Conservation (phyloP, 2,888 invertebrate genomes). For the Andrena camellia region DNA sequence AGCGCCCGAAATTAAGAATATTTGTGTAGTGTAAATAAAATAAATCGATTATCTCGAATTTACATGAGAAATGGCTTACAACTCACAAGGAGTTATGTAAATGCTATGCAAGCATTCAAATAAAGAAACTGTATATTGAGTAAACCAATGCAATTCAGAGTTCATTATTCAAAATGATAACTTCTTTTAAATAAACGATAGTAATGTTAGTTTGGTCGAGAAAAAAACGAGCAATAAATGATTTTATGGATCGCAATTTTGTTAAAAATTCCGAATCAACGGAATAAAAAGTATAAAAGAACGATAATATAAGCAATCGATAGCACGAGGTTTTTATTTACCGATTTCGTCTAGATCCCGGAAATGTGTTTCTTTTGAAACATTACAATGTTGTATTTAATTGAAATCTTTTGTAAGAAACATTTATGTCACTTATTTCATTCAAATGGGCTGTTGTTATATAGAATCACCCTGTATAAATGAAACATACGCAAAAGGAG, state of each 20-base stretch:
- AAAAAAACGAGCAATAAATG: neutral
- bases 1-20: too few relatives aligned
- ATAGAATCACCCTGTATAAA: neutral
- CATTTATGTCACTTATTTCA: neutral
- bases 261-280: neutral
- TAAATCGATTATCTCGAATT: too few relatives aligned
- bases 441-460: neutral
- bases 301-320: too few relatives aligned
- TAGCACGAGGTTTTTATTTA: too few relatives aligned
- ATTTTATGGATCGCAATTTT: neutral
- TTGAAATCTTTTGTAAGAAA: too few relatives aligned
- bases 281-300: neutral
- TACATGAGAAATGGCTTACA: too few relatives aligned
- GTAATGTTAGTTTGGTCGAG: neutral
- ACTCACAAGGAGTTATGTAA: neutral
- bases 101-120: neutral
- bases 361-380: too few relatives aligned
- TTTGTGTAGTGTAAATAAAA: too few relatives aligned
- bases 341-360: too few relatives aligned
- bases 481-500: neutral
- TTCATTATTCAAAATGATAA: neutral
- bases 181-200: neutral
- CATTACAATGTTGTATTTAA: too few relatives aligned
- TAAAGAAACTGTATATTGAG: neutral
- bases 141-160: too few relatives aligned